Base-by-base conservation (phyloP, 1,140 invertebrate species). In the Coboldia fuscipes region DNA sequence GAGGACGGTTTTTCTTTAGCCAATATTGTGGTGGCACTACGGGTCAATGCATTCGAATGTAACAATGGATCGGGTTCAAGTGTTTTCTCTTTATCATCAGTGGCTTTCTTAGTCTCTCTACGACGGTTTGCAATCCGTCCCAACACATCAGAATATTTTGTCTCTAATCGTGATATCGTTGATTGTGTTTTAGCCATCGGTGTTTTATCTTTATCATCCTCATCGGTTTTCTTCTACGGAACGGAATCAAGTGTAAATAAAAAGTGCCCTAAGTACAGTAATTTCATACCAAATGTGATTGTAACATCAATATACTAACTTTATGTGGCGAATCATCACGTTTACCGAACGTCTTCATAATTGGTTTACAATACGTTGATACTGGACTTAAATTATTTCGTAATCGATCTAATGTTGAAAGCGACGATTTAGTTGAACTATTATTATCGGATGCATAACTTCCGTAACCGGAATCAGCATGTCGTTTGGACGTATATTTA, bases 121-220 rank as follows among this genome's bases (percentile, higher is more conserved):
- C 61, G 62, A 40, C 65, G 54, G 12, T 58, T 51, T 2, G 68
- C 65, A 34, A 75, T 68, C 38, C 64, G 64, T 39, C 79, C 75
- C 38, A 79, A 56, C 14, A 76, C 63, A 8, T 70, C 63, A 8
- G 69, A 68, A 51, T 79, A 79, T 51, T 79, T 79, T 42, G 78
- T 72, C 50, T 78, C 75, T 36, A 77, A 48, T 2, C 73, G 63
- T 37, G 54, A 70, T n/a, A 73, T 57, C 2, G 70, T 66, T 14
- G 51, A 50, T 29, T 42, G 29, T 27, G 45, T 41, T 31, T 39
- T 37, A n/a, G 42, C 42, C 29, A 47, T 46, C 22, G 52, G 52
- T 28, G 52, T 55, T 40, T 48, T 54, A 37, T 55, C 51, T 43
- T 34, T 39, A 33, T 44, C 41, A 15, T 21, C 24, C 9, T 27